Percentiles rank a stretch among this genome's conserved stretches.
Evolutionary conservation across 2,113 vertebrate species (phyloP).

Genomic region (Halichoeres trimaculatus): DNA sequence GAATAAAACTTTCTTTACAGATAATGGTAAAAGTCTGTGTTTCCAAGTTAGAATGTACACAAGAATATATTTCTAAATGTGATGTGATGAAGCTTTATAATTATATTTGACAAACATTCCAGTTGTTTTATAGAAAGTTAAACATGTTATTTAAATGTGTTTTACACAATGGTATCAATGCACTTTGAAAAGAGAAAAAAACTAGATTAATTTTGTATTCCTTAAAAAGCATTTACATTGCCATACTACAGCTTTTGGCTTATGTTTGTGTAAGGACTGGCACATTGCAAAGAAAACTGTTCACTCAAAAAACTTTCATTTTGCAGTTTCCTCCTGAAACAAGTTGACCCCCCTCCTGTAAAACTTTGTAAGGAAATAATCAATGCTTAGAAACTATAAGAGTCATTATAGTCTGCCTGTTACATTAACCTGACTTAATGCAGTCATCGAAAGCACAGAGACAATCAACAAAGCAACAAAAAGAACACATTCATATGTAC

Average conservation of each 20-base stretch:
- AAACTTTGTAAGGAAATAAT: slow-evolving; percentile 2
- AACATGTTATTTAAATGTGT: slow-evolving; percentile 52
- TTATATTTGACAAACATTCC: slow-evolving; percentile 58
- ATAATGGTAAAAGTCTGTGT: slow-evolving; percentile 34
- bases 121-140: slow-evolving; percentile 48
- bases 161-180: slow-evolving; percentile 22
- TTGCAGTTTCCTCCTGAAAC: not conserved
- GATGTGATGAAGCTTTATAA: slow-evolving; percentile 50
- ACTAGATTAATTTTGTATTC: slow-evolving; percentile 11
- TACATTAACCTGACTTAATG: slow-evolving; percentile 28
- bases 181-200: slow-evolving; percentile 25
- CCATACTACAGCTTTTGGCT: slow-evolving; percentile 51
- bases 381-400: not conserved
- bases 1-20: slow-evolving; percentile 22
- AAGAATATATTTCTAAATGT: slow-evolving; percentile 41
- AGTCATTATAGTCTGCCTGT: not conserved
- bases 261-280: slow-evolving; percentile 28
- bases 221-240: slow-evolving; percentile 58
- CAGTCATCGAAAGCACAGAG: slow-evolving; percentile 17
- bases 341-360: not conserved
- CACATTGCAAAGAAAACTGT: slow-evolving; percentile 32
- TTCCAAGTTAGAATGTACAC: slow-evolving; percentile 31
- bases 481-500: slow-evolving; percentile 22
- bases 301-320: slow-evolving; percentile 12
- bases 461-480: slow-evolving; percentile 35